phyloP scores from a whole-genome alignment of 2,113 vertebrate genomes.

The Cynopterus brachyotis region DNA sequence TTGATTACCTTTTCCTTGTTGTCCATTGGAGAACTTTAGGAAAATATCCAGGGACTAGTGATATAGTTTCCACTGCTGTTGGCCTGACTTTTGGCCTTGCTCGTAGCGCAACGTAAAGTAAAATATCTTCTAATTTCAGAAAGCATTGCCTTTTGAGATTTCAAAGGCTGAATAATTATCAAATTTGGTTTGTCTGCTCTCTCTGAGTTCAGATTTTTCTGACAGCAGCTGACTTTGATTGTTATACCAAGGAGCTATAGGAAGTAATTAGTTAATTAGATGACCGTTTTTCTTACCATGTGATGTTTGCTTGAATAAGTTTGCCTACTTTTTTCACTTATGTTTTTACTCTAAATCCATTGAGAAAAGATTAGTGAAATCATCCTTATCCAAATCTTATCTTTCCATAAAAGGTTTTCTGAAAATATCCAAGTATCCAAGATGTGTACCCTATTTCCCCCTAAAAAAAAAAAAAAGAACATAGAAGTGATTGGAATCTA shows the following conservation, averaged over 20 bases:
- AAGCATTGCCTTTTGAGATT: slow-evolving; percentile 22
- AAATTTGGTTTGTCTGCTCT: neutral
- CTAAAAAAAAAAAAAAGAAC: neutral
- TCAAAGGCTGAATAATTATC: slow-evolving; percentile 10
- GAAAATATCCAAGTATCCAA: slow-evolving; percentile 12
- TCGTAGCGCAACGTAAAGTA: neutral
- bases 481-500: neutral
- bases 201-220: slow-evolving; percentile 31
- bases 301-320: slow-evolving; percentile 65
- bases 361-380: neutral
- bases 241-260: neutral
- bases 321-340: neutral
- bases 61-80: neutral
- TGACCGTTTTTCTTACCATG: slow-evolving; percentile 53
- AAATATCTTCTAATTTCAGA: slow-evolving; percentile 51
- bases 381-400: neutral
- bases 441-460: neutral
- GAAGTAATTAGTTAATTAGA: slow-evolving; percentile 54
- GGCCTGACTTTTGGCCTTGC: neutral
- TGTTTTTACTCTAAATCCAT: slow-evolving; percentile 40
- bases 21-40: neutral
- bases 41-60: neutral
- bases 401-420: slow-evolving; percentile 28
- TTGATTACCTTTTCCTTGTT: neutral
- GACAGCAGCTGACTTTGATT: slow-evolving; percentile 34